A percentile compares a stretch with the other conserved stretches of the same genome.
These are phyloP conservation scores for Frankliniella fusca DNA, from an alignment of 2,888 invertebrate genomes.

Conservation along the genomic window DNA sequence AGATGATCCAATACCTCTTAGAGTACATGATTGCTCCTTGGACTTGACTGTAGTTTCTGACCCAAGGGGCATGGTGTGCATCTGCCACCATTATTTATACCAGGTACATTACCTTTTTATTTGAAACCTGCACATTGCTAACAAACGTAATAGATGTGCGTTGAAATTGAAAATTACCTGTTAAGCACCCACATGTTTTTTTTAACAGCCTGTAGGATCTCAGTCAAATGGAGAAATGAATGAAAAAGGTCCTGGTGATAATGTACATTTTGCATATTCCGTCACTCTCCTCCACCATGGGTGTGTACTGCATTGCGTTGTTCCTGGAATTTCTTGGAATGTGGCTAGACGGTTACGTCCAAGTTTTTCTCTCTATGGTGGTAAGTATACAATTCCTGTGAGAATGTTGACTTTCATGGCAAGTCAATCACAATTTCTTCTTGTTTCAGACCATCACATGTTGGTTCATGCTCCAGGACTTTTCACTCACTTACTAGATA, in stretches of 20 bases:
- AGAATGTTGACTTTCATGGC: not conserved
- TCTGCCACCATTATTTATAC: slow-evolving; percentile 80
- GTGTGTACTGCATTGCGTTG: slow-evolving; percentile 74
- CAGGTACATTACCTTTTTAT: slow-evolving; percentile 48
- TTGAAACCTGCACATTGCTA: not conserved
- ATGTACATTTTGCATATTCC: slow-evolving; percentile 80
- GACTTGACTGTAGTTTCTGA: slow-evolving; percentile 75
- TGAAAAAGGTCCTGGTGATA: slow-evolving; percentile 45
- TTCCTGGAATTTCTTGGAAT: slow-evolving; percentile 75
- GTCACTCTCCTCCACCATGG: slow-evolving; percentile 78
- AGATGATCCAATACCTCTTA: slow-evolving; percentile 73
- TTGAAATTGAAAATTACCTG: too few species aligned
- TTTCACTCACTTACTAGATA: slow-evolving; percentile 80
- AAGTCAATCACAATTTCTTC: slow-evolving; percentile 29
- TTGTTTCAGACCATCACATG: slow-evolving; percentile 66
- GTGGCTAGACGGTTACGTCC: slow-evolving; percentile 71
- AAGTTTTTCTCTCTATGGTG: slow-evolving; percentile 68
- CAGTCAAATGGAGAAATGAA: slow-evolving; percentile 48
- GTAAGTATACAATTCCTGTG: slow-evolving; percentile 43
- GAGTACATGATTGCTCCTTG: slow-evolving; percentile 75
- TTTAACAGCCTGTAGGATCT: slow-evolving; percentile 56
- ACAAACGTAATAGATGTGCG: too few species aligned
- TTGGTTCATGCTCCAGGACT: slow-evolving; percentile 77
- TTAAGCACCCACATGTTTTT: not conserved
- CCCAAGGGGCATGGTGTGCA: slow-evolving; percentile 66